Conservation (phyloP, 1,140 invertebrate genomes). For the Brachionus rotundiformis region DNA sequence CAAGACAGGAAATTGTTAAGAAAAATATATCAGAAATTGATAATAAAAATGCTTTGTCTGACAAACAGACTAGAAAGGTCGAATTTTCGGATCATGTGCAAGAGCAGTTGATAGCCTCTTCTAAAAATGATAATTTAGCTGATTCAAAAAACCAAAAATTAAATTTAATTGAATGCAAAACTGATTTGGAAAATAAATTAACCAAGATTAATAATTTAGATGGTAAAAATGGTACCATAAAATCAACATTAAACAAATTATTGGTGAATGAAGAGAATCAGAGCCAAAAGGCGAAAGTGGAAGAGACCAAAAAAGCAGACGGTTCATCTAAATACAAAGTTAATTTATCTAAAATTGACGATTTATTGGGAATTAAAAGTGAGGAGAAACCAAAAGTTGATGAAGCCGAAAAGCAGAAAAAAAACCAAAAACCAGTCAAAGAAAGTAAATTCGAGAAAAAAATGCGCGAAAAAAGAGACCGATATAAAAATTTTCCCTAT, state of each 20-base stretch:
- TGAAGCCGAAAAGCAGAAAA: background rate
- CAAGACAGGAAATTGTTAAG: background rate
- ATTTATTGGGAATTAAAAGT: conserved; percentile 13
- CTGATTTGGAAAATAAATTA: background rate
- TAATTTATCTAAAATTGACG: conserved; percentile 1
- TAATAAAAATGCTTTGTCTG: background rate
- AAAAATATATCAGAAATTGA: background rate
- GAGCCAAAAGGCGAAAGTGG: background rate
- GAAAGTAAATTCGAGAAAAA: conserved; percentile 28
- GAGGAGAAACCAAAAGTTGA: background rate
- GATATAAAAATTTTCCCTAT: conserved; percentile 24
- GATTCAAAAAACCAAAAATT: background rate
- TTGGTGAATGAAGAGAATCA: background rate
- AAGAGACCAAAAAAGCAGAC: background rate
- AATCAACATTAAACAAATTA: background rate
- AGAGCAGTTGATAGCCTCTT: background rate
- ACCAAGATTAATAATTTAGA: background rate
- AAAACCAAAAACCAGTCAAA: background rate
- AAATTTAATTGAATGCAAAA: background rate
- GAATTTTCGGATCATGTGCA: background rate
- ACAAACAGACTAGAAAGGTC: background rate
- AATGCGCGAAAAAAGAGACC: conserved; percentile 38
- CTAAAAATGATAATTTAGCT: background rate
- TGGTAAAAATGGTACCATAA: background rate
- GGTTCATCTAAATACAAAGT: background rate